These are phyloP conservation scores for Sphaerophoria rueppellii DNA, from an alignment of 2,888 invertebrate species.

Conservation along the genomic window DNA sequence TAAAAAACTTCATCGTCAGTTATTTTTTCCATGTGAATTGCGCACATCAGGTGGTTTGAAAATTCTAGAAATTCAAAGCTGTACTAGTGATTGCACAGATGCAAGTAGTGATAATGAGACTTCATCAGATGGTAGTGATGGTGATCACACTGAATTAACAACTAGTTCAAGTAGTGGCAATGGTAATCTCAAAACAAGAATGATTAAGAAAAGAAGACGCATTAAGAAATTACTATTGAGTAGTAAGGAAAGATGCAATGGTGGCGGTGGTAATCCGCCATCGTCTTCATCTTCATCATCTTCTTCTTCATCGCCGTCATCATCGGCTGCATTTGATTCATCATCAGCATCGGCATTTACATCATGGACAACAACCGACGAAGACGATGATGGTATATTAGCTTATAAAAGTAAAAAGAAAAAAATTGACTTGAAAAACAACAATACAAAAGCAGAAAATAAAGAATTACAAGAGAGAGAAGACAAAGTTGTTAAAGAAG, in stretches of 20 bases:
- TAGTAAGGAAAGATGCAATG: constrained; percentile 24
- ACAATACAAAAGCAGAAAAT: background rate
- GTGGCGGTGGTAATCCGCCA: constrained; percentile 40
- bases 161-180: constrained; percentile 30
- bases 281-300: constrained; percentile 59
- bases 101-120: constrained; percentile 43
- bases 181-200: constrained; percentile 26
- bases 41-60: constrained; percentile 58
- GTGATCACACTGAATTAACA: constrained; percentile 10
- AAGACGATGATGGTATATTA: constrained; percentile 37
- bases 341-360: constrained; percentile 43
- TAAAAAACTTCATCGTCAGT: constrained; percentile 74
- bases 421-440: background rate
- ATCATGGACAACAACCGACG: constrained; percentile 57
- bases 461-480: background rate
- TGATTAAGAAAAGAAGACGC: constrained; percentile 26
- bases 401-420: background rate
- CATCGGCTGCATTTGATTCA: background rate
- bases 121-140: constrained; percentile 33
- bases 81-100: constrained; percentile 72
- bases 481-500: background rate
- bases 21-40: constrained; percentile 78
- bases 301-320: constrained; percentile 14
- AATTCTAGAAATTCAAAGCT: constrained; percentile 78
- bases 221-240: constrained; percentile 9